Percentiles rank a stretch among this genome's conserved stretches.
phyloP scores from a whole-genome alignment of 1,140 invertebrate genomes.

The Drosophila kohkoa region DNA sequence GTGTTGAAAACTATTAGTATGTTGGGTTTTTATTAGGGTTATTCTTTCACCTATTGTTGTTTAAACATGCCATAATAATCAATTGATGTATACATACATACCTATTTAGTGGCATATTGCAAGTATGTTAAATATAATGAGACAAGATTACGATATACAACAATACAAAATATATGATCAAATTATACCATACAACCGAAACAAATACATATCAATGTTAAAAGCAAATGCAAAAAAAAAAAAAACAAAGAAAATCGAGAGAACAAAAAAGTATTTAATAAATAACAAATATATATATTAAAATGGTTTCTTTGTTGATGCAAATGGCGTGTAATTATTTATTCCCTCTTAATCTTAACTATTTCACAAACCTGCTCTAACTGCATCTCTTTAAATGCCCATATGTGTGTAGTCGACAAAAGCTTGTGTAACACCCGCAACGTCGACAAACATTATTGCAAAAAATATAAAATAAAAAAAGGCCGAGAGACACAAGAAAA shows the following conservation, averaged over 20 bases:
- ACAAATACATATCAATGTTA: conserved; percentile 82
- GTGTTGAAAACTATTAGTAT: conserved; percentile 17
- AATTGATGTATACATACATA: conserved; percentile 56
- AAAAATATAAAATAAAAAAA: conserved; percentile 10
- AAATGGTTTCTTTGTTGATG: conserved; percentile 78
- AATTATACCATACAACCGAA: conserved; percentile 47
- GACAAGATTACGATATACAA: conserved; percentile 65
- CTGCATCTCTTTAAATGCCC: conserved; percentile 31
- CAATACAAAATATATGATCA: conserved; percentile 63
- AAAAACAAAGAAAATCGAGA: conserved; percentile 26
- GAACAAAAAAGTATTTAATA: conserved; percentile 72
- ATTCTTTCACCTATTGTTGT: conserved; percentile 66
- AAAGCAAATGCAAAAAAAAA: conserved; percentile 62
- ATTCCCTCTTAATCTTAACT: conserved; percentile 32
- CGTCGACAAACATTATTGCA: conserved; percentile 47
- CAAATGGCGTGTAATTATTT: conserved; percentile 58
- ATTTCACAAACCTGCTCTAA: conserved; percentile 23
- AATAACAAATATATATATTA: conserved; percentile 73
- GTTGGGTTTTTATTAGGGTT: conserved; percentile 24
- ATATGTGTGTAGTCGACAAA: conserved; percentile 5
- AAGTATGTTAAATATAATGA: conserved; percentile 58
- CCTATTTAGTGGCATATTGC: conserved; percentile 62
- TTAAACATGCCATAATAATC: conserved; percentile 41
- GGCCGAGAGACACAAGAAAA: conserved; percentile 42
- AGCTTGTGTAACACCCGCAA: conserved; percentile 60